Evolutionary conservation across 2,113 vertebrate genomes (phyloP), one percentile per base, ranked within the genome.

Genomic region (Zosterops lateralis): DNA sequence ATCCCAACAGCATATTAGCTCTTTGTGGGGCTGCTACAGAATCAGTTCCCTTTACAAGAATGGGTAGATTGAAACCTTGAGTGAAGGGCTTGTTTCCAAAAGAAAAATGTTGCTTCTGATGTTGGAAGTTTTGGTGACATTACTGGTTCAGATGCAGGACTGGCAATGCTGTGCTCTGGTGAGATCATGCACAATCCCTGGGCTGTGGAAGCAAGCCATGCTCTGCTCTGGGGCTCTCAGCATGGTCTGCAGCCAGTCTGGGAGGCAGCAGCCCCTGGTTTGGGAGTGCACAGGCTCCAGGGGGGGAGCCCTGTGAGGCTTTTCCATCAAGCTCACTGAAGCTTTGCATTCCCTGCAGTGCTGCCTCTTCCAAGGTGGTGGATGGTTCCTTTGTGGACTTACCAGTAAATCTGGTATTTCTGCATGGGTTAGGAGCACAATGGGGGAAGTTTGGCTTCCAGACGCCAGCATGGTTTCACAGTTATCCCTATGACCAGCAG

Each of bases 401-500:
- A 58, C 78, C 67, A 60, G 82, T 66, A 85, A 73, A 87, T 73
- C 78, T 54, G 26, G 50, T 58, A 73, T 80, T 95, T 90, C 85
- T 83, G 2, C 38, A 5, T 50, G 82, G 60, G 8, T 70, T 85
- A 58, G 56, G 64, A 73, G n/a, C 32, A 34, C 20, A 13, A 3
- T 10, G 32, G 75, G 62, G 84, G 54, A 87, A 76, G 67, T 77
- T 87, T 70, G 42, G 58, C 77, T 95, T 90, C 65, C 61, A 72
- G 57, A 19, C 72, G n/a, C 44, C 38, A 57, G 45, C 42, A 17
- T 88, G 75, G 42, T 83, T 88, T 88, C 92, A 94, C 85, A 90
- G 60, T 94, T 93, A 96, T 36, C 62, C 78, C 72, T 72, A 9
- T 74, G 85, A 73, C 96, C 96, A 96, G 95, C 96, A 96, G 96